phyloP scores from a whole-genome alignment of 2,888 invertebrate genomes.

The Pollenia amentaria region DNA sequence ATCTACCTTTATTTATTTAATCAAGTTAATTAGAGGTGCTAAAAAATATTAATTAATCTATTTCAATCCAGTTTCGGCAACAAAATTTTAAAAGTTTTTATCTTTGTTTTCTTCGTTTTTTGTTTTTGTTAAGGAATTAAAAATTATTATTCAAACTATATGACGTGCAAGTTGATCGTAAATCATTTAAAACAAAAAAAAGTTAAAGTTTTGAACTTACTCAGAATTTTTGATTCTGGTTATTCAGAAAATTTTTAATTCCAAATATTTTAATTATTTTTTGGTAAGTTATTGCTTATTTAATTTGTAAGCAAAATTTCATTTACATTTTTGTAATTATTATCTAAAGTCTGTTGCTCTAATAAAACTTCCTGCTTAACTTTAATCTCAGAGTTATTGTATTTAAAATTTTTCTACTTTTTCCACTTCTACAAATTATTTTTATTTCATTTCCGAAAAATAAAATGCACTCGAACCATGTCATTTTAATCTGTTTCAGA shows the following conservation, averaged over 20 bases:
- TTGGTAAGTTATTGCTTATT: too few relatives aligned
- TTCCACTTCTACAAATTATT: too few relatives aligned
- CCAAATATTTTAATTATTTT: too few relatives aligned
- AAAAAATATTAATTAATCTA: constrained; percentile 31
- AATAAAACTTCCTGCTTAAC: too few relatives aligned
- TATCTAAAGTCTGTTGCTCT: too few relatives aligned
- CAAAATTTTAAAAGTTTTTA: neutral
- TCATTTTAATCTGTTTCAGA: too few relatives aligned
- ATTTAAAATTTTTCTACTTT: too few relatives aligned
- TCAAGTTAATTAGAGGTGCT: neutral
- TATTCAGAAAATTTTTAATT: neutral
- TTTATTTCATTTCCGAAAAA: too few relatives aligned
- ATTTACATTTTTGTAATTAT: too few relatives aligned
- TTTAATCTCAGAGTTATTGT: too few relatives aligned
- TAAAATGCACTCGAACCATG: too few relatives aligned
- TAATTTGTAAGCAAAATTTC: too few relatives aligned
- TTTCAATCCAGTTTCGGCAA: neutral
- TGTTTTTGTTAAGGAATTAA: neutral
- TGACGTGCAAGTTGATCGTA: constrained; percentile 1
- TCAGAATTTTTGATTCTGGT: neutral
- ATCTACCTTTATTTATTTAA: constrained; percentile 39
- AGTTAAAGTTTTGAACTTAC: neutral
- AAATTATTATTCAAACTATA: neutral
- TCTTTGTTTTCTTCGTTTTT: neutral
- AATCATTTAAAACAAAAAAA: constrained; percentile 1